Percentiles rank a stretch among this genome's conserved stretches.
Conservation (phyloP, 2,113 vertebrate genomes). For the Prochilodus magdalenae region DNA sequence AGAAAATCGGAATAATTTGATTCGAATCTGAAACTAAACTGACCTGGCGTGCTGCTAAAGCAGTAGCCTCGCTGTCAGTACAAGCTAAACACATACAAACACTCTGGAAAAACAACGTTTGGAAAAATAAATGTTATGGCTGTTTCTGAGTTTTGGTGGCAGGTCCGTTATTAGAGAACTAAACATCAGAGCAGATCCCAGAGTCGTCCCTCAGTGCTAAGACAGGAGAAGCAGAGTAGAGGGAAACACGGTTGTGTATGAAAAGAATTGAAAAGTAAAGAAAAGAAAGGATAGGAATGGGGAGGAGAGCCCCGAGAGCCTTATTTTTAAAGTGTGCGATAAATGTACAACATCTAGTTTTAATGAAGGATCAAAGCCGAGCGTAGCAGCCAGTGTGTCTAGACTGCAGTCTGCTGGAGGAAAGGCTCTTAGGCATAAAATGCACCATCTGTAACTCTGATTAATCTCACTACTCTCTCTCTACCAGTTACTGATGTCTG, state of each 20-base stretch:
- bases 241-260: neutral
- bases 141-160: no score
- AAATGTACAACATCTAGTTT: slow-evolving; percentile 54
- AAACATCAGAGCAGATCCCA: neutral
- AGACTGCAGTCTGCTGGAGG: slow-evolving; percentile 74
- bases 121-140: no score
- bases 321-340: neutral
- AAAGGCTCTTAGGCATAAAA: slow-evolving; percentile 77
- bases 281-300: neutral
- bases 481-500: neutral
- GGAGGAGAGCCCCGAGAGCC: neutral
- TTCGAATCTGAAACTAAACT: no score
- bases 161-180: neutral
- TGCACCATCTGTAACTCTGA: slow-evolving; percentile 82
- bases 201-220: neutral
- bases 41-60: no score
- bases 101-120: no score
- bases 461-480: slow-evolving; percentile 66
- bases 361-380: slow-evolving; percentile 84
- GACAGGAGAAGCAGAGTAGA: neutral
- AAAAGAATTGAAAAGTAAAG: neutral
- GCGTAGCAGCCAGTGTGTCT: slow-evolving; percentile 82
- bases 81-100: no score
- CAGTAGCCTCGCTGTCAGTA: no score
- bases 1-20: no score